Conservation (phyloP, 2,888 invertebrate genomes). For the Magallana nippona region DNA sequence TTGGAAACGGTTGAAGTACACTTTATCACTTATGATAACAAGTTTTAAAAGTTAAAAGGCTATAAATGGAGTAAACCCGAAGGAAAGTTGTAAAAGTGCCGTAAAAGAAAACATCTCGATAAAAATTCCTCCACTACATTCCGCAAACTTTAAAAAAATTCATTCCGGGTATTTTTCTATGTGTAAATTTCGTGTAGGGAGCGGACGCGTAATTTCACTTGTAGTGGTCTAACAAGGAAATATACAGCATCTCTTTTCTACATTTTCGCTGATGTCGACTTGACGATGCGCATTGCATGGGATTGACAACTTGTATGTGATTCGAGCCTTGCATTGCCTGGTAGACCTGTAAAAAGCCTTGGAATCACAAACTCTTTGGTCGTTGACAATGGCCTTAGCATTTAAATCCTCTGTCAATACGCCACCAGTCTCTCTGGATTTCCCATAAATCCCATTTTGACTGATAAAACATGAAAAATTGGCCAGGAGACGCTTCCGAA, state of each 20-base stretch:
- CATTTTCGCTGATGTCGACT: neutral
- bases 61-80: conserved; percentile 9
- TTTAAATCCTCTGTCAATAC: conserved; percentile 24
- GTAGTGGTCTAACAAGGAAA: neutral
- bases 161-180: neutral
- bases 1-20: conserved; percentile 14
- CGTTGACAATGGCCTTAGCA: conserved; percentile 14
- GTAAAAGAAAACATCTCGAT: conserved; percentile 13
- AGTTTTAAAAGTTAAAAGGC: conserved; percentile 30
- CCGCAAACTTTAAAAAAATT: conserved; percentile 4
- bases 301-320: conserved; percentile 12
- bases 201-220: neutral
- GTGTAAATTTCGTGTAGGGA: neutral
- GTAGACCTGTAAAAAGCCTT: neutral
- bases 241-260: conserved; percentile 2
- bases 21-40: conserved; percentile 31
- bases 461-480: conserved; percentile 33
- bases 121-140: conserved; percentile 4
- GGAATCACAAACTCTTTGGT: conserved; percentile 14
- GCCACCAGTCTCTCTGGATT: neutral
- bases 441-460: conserved; percentile 21
- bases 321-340: neutral
- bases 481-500: neutral
- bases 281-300: neutral
- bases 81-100: conserved; percentile 23